phyloP scores from a whole-genome alignment of 2,888 invertebrate genomes.

The Cyclophora punctaria region DNA sequence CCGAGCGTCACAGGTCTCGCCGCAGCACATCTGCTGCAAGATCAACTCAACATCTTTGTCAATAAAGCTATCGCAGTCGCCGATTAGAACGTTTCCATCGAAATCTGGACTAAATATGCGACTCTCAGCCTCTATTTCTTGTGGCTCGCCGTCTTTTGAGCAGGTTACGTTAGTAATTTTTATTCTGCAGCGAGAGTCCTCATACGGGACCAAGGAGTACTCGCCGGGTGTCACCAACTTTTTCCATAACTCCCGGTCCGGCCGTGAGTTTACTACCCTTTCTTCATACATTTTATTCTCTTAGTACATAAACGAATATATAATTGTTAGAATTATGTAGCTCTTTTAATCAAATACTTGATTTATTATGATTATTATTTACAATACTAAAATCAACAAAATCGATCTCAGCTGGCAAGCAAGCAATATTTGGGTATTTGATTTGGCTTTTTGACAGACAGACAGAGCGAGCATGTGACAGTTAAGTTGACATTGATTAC shows the following conservation, averaged over 20 bases:
- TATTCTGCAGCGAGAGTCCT: conserved; percentile 61
- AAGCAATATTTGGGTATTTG: no score
- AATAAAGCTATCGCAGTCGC: conserved; percentile 59
- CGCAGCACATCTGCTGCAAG: conserved; percentile 68
- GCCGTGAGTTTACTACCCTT: conserved; percentile 39
- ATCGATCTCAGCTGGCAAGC: no score
- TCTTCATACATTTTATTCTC: conserved; percentile 38
- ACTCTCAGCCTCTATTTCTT: conserved; percentile 47
- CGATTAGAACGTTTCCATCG: conserved; percentile 64
- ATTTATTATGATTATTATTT: no score
- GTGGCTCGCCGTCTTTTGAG: conserved; percentile 32
- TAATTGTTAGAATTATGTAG: conserved; percentile 14
- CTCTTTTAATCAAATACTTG: conserved; percentile 22
- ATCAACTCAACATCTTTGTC: conserved; percentile 73
- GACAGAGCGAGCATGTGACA: no score
- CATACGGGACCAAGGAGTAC: conserved; percentile 54
- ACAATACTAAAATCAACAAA: no score
- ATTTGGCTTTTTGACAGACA: no score
- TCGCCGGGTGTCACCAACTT: conserved; percentile 53
- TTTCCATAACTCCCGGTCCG: conserved; percentile 56
- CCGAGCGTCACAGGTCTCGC: conserved; percentile 55
- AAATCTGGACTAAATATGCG: conserved; percentile 48
- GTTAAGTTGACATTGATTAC: no score
- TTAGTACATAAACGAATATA: not conserved
- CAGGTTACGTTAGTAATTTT: conserved; percentile 43